Percentiles rank a stretch among this genome's conserved stretches.
Conservation (phyloP, 1,140 invertebrate species). For the Pogonognathellus flavescens region DNA sequence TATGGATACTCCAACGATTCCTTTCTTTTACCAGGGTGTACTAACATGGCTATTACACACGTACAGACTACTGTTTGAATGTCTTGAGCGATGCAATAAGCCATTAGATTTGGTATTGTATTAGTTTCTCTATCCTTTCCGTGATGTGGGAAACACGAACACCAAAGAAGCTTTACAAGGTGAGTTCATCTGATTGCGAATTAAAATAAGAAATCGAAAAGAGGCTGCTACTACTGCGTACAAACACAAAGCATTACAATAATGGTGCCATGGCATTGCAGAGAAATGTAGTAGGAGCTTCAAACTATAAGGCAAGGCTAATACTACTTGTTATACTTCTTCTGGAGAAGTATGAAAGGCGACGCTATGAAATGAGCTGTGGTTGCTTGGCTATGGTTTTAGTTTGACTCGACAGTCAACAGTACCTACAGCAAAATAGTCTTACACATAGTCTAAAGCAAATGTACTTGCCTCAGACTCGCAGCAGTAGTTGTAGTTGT, state of each 20-base stretch:
- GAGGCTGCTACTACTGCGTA: conserved; percentile 1
- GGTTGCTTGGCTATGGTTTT: conserved; percentile 12
- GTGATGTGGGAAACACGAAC: conserved; percentile 10
- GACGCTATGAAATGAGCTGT: not conserved
- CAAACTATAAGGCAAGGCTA: too few relatives aligned
- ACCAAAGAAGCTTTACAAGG: conserved; percentile 42
- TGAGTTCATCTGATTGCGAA: conserved; percentile 48
- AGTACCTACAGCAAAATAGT: not conserved
- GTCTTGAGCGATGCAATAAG: conserved; percentile 24
- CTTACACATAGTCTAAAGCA: too few relatives aligned
- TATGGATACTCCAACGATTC: too few relatives aligned
- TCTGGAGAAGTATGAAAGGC: not conserved
- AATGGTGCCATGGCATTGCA: too few relatives aligned
- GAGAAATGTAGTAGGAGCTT: too few relatives aligned
- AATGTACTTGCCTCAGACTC: too few relatives aligned
- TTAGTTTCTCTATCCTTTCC: conserved; percentile 39
- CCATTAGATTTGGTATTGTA: conserved; percentile 11
- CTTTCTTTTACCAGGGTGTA: too few relatives aligned
- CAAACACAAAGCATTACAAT: too few relatives aligned
- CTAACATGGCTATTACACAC: not conserved
- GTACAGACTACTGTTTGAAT: not conserved
- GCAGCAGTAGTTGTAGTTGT: not conserved
- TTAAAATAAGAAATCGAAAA: conserved; percentile 27
- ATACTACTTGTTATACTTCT: not conserved
- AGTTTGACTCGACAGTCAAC: conserved; percentile 26